A percentile compares a stretch with the other conserved stretches of the same genome.
Evolutionary conservation across 2,113 vertebrate species (phyloP).

Genomic region (Accipiter cooperii): DNA sequence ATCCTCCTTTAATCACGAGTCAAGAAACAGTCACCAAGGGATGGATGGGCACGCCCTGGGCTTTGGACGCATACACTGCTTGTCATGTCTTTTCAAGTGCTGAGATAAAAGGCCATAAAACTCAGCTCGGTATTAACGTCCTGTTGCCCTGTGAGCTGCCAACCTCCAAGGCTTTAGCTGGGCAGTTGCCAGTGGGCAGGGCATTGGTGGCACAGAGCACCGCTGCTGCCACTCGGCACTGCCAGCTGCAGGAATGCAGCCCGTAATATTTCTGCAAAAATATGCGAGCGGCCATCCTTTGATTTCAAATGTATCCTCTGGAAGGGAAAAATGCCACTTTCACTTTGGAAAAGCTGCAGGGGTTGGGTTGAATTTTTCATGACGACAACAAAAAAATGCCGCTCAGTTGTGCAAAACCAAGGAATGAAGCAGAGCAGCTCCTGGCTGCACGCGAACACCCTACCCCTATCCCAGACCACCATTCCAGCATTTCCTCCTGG

Average conservation of each 20-base stretch:
- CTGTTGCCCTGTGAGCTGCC: not conserved
- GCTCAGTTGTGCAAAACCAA: not conserved
- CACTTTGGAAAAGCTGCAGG: not conserved
- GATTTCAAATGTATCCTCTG: not conserved
- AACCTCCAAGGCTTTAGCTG: not conserved
- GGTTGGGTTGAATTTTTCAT: not conserved
- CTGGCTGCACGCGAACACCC: not conserved
- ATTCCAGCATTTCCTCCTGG: not conserved
- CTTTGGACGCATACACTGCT: not conserved
- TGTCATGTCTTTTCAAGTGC: not conserved
- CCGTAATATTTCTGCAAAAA: not conserved
- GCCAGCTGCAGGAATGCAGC: not conserved
- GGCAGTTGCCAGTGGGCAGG: not conserved
- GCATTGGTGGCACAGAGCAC: not conserved
- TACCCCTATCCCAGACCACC: not conserved
- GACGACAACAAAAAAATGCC: not conserved
- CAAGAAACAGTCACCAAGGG: not conserved
- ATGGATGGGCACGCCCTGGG: not conserved
- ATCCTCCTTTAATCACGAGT: not conserved
- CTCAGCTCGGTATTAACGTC: not conserved
- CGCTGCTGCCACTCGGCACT: rapidly evolving
- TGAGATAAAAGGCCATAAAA: not conserved
- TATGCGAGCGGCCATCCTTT: rapidly evolving
- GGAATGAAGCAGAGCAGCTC: not conserved
- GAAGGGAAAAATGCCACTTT: not conserved